Evolutionary conservation across 2,888 invertebrate species (phyloP).

Genomic region (Sceliomorpha sp.): DNA sequence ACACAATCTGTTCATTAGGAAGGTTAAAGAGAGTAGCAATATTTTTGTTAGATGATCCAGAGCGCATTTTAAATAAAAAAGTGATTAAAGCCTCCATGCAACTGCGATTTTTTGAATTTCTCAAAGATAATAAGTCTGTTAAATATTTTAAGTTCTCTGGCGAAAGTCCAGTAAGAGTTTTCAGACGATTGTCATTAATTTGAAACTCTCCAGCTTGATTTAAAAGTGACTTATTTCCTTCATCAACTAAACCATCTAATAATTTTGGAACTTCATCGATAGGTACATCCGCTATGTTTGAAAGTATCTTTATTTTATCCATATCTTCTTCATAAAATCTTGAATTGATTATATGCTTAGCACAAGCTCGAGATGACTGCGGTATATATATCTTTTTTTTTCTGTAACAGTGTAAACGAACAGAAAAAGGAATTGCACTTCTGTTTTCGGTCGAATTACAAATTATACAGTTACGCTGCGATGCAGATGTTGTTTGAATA

Average conservation of each 20-base stretch:
- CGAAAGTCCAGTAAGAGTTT: conserved; percentile 26
- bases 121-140: conserved; percentile 24
- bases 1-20: conserved; percentile 26
- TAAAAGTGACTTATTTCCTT: not conserved
- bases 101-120: conserved; percentile 8
- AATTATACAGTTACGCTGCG: not conserved
- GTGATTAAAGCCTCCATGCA: conserved; percentile 30
- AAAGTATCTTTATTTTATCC: conserved; percentile 1
- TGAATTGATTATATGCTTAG: conserved; percentile 15
- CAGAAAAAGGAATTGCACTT: not conserved
- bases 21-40: conserved; percentile 31
- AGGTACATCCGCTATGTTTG: not conserved
- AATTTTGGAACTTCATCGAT: not conserved
- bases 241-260: conserved; percentile 1
- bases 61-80: conserved; percentile 47
- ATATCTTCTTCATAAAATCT: conserved; percentile 23
- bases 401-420: not conserved
- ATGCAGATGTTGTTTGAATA: not conserved
- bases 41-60: conserved; percentile 44
- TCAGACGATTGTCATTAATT: conserved; percentile 24
- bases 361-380: conserved; percentile 6
- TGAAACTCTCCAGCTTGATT: conserved; percentile 12
- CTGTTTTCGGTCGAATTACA: not conserved
- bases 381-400: conserved; percentile 7
- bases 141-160: conserved; percentile 22